phyloP scores from a whole-genome alignment of 2,888 invertebrate genomes.

The Philereme vetulata region DNA sequence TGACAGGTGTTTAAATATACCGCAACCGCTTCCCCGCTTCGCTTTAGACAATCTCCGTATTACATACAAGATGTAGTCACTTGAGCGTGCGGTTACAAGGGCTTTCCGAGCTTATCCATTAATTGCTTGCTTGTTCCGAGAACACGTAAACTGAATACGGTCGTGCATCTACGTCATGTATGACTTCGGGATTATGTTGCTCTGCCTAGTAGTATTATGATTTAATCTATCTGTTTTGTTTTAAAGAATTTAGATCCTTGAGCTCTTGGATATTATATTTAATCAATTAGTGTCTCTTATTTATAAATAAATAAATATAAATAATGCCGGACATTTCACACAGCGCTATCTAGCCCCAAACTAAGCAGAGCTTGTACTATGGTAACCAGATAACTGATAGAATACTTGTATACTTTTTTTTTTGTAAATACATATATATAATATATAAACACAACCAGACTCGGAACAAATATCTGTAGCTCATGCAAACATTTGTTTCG shows the following conservation, averaged over 20 bases:
- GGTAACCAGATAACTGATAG: no score
- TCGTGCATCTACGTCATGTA: conserved; percentile 32
- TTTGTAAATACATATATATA: no score
- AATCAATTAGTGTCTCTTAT: background rate
- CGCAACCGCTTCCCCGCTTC: conserved; percentile 55
- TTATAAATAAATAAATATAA: no score
- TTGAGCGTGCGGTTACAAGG: conserved; percentile 59
- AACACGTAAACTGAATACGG: conserved; percentile 38
- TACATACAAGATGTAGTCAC: conserved; percentile 58
- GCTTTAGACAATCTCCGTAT: conserved; percentile 58
- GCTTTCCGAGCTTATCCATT: conserved; percentile 58
- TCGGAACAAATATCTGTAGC: no score
- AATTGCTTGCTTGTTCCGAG: conserved; percentile 49
- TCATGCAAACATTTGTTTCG: no score
- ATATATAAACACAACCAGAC: no score
- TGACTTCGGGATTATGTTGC: conserved; percentile 31
- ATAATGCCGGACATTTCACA: no score
- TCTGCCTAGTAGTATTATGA: conserved; percentile 21
- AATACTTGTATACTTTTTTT: no score
- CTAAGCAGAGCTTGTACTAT: no score
- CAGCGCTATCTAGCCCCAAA: no score
- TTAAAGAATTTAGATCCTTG: background rate
- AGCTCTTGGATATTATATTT: background rate
- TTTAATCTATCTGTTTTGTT: conserved; percentile 7
- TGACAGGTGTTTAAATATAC: conserved; percentile 79